Evolutionary conservation across 1,140 invertebrate genomes (phyloP), one percentile per base, ranked within the genome.

Genomic region (Drosophila albomicans): DNA sequence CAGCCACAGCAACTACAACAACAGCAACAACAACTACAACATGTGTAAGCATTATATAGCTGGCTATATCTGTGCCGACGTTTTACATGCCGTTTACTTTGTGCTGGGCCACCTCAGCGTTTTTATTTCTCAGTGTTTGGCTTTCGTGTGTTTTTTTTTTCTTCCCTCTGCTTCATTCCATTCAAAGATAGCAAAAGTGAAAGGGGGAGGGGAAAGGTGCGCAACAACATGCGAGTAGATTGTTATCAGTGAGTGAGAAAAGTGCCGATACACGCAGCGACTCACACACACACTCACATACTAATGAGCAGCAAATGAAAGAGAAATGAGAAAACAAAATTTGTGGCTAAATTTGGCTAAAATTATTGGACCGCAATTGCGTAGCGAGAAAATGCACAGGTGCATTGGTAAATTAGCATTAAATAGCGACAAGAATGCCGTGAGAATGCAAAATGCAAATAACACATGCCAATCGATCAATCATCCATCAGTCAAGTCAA

Each of bases 101-200:
- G 72, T 57, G 58, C 62, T 61, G 67, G 78, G 72, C 82, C 82
- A 86, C 82, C 82, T 86, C 82, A 87, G 82, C 82, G 78, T 82
- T 86, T 87, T 86, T 76, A 64, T 72, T 64, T 52, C 30, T 54
- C 76, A 61, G 61, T 87, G 76, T 77, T 76, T 79, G 63, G 61
- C 63, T 77, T 71, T 74, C 51, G 56, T 78, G 68, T 77, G 61
- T 59, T 61, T 73, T 58, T 73, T 58, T 32, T 51, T 61, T 63
- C 41, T 48, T 45, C 25, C 59, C 70, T 3, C 20, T 3, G 20
- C 3, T 25, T 25, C 58, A 46, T 58, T 64, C 65, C 20, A 25
- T 25, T 25, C 20, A 25, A 25, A 25, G 20, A 25, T 25, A 7
- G 20, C 10, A 3, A 15, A 16, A 30, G n/a, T 25, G 25, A 3